Evolutionary conservation across 2,113 vertebrate genomes (phyloP).

Genomic region (Malaclemys terrapin): DNA sequence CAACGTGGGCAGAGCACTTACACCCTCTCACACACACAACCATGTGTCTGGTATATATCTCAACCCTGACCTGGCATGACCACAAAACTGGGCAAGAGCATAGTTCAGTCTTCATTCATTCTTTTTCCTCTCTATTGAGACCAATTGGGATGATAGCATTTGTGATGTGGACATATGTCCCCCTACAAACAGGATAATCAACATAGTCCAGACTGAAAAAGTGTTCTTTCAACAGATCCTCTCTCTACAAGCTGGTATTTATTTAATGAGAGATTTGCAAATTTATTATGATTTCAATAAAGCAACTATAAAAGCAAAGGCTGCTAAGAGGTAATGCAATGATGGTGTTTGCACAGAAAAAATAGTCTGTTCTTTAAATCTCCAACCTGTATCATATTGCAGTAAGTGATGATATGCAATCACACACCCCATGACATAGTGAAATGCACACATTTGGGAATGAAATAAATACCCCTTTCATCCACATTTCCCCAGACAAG

Average conservation of each 20-base stretch:
- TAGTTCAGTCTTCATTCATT: neutral
- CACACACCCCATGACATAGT: neutral
- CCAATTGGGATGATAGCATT: neutral
- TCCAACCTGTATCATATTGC: neutral
- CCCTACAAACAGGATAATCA: neutral
- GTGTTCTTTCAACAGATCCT: neutral
- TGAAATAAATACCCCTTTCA: neutral
- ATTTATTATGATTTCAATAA: neutral
- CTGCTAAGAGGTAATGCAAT: neutral
- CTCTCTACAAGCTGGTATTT: neutral
- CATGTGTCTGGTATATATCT: neutral
- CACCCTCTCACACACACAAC: neutral
- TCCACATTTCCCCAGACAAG: neutral
- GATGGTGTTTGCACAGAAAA: neutral
- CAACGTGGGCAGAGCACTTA: neutral
- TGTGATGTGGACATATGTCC: neutral
- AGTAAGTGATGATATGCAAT: neutral
- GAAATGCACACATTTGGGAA: neutral
- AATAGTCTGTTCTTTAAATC: neutral
- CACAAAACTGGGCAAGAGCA: neutral
- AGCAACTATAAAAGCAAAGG: neutral
- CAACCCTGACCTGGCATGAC: neutral
- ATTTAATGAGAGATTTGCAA: neutral
- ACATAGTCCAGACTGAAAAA: neutral
- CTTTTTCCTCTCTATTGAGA: neutral